phyloP scores from a whole-genome alignment of 2,888 invertebrate genomes.

The Merodon equestris region DNA sequence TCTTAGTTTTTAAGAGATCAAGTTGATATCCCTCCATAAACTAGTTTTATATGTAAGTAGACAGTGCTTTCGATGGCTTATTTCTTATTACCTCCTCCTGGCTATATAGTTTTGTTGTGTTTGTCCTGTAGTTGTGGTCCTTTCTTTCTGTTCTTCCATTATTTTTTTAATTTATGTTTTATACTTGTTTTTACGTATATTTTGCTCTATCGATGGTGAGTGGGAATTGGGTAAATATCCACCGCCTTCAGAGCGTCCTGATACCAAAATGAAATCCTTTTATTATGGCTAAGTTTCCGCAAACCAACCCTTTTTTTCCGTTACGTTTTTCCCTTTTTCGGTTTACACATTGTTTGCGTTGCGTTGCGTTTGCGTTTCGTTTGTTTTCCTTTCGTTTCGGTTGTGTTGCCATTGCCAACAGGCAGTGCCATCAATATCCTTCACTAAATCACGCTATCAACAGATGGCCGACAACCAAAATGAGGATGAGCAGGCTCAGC shows the following conservation, averaged over 20 bases:
- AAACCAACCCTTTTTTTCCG: conserved; percentile 16
- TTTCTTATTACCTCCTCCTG: conserved; percentile 4
- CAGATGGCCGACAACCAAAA: conserved; percentile 98
- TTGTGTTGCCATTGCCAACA: conserved; percentile 75
- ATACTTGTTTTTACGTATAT: conserved; percentile 12
- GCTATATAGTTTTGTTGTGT: background rate
- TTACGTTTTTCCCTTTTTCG: conserved; percentile 57
- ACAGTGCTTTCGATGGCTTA: conserved; percentile 46
- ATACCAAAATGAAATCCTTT: background rate
- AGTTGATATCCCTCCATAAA: conserved; percentile 49
- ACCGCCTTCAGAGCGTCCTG: conserved; percentile 24
- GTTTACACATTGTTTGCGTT: conserved; percentile 33
- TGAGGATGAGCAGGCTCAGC: conserved; percentile 97
- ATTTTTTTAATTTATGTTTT: conserved; percentile 10
- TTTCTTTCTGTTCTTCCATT: conserved; percentile 1
- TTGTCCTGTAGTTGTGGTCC: conserved; percentile 35
- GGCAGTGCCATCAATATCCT: conserved; percentile 82
- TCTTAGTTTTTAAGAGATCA: conserved; percentile 59
- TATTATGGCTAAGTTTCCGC: conserved; percentile 42
- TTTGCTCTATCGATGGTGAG: conserved; percentile 42
- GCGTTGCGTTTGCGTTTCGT: conserved; percentile 59
- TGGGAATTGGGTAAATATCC: conserved; percentile 1
- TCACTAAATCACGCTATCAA: conserved; percentile 79
- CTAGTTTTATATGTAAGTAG: conserved; percentile 65
- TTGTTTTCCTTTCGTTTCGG: conserved; percentile 80